phyloP scores from a whole-genome alignment of 1,140 invertebrate species.

The Rhynchophorus ferrugineus region DNA sequence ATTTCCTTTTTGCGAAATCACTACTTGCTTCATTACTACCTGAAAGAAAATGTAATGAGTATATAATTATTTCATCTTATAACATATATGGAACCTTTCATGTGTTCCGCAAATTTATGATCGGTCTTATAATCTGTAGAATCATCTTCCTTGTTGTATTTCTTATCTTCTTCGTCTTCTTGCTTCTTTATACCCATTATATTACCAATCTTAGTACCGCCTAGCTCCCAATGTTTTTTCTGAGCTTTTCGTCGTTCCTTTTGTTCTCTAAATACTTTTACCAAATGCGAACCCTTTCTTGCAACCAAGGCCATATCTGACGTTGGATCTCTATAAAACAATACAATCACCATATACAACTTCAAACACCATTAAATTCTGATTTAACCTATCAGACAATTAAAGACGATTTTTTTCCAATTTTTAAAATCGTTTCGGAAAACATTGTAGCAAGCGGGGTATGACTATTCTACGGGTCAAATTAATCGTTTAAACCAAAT shows the following conservation, averaged over 20 bases:
- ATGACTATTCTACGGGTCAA: too few species aligned
- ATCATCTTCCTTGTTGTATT: constrained; percentile 51
- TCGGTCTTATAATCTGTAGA: constrained; percentile 71
- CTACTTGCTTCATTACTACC: constrained; percentile 59
- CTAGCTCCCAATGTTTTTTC: constrained; percentile 98
- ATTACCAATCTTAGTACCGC: constrained; percentile 93
- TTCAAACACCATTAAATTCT: background rate
- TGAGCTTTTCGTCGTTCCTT: constrained; percentile 94
- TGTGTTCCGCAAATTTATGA: constrained; percentile 96
- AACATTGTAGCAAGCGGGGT: too few species aligned
- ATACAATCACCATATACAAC: constrained; percentile 8
- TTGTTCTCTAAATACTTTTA: constrained; percentile 86
- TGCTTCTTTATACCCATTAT: constrained; percentile 91
- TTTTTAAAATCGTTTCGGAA: too few species aligned
- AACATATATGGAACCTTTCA: constrained; percentile 49
- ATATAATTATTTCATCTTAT: background rate
- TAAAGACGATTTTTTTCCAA: too few species aligned
- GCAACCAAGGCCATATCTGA: constrained; percentile 96
- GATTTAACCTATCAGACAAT: too few species aligned
- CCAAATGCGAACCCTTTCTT: constrained; percentile 89
- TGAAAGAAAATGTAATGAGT: constrained; percentile 4
- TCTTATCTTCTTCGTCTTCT: constrained; percentile 65
- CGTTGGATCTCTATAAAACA: constrained; percentile 71
- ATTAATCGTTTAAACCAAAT: too few species aligned
- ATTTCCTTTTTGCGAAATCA: constrained; percentile 84